These are phyloP conservation scores for Brachionus angularis DNA, from an alignment of 1,140 invertebrate species.

Conservation along the genomic window DNA sequence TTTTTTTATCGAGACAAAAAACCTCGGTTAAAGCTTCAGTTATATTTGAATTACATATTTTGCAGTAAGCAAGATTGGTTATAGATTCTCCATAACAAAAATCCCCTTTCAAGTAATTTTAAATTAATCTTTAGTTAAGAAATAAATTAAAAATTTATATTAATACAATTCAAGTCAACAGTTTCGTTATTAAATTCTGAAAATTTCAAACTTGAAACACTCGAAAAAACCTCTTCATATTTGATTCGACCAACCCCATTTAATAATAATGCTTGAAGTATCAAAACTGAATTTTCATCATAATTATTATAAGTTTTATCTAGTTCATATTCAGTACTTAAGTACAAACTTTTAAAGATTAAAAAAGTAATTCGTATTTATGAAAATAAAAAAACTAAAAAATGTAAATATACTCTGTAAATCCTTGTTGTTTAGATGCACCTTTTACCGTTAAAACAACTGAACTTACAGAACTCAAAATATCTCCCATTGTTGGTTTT, in stretches of 20 bases:
- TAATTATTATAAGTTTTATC: no score
- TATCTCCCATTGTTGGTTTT: neutral
- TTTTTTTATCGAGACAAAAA: constrained; percentile 2
- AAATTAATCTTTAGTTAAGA: neutral
- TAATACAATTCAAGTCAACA: neutral
- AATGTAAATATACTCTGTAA: constrained; percentile 19
- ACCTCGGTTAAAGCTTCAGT: no score
- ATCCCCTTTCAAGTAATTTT: neutral
- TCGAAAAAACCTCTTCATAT: neutral
- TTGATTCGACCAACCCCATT: neutral
- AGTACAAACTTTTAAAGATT: no score
- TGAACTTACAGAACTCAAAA: neutral
- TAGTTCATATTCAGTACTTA: no score
- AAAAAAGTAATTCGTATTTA: no score
- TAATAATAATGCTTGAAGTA: constrained; percentile 5
- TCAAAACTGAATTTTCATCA: no score
- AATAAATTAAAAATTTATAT: neutral
- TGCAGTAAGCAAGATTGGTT: no score
- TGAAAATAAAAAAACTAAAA: no score
- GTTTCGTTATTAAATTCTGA: neutral
- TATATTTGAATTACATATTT: no score
- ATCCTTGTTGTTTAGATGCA: neutral
- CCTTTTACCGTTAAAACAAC: constrained; percentile 1
- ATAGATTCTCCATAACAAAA: constrained; percentile 13
- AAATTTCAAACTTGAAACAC: neutral